phyloP scores from a whole-genome alignment of 1,140 invertebrate species.

The Drosophila dunni region DNA sequence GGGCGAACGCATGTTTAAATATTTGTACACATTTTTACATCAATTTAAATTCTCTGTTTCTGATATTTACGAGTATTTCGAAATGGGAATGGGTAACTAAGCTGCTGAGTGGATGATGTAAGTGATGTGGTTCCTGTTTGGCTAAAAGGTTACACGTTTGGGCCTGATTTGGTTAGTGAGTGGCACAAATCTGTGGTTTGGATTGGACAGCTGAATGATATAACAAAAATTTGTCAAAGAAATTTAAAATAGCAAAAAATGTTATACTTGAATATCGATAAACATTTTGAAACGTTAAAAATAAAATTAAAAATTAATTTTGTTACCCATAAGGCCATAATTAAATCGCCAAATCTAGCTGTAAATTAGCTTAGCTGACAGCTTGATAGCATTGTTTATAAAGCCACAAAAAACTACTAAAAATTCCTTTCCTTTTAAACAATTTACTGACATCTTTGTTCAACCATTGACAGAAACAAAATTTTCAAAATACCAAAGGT shows the following conservation, averaged over 20 bases:
- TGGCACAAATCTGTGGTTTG: slow-evolving; percentile 3
- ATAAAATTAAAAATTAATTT: background rate
- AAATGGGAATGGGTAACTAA: slow-evolving; percentile 43
- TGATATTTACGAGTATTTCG: slow-evolving; percentile 54
- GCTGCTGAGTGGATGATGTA: slow-evolving; percentile 26
- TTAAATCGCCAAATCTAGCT: too few relatives aligned
- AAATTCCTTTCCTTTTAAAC: background rate
- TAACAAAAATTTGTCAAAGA: too few relatives aligned
- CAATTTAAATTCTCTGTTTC: slow-evolving; percentile 80
- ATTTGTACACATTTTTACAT: slow-evolving; percentile 72
- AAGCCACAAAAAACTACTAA: background rate
- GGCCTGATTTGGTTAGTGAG: slow-evolving; percentile 1
- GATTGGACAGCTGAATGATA: background rate
- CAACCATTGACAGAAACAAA: background rate
- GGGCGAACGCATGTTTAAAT: slow-evolving; percentile 64
- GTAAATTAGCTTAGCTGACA: too few relatives aligned
- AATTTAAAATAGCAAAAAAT: too few relatives aligned
- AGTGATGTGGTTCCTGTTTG: slow-evolving; percentile 36
- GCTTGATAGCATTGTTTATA: too few relatives aligned
- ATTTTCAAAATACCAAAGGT: slow-evolving; percentile 3
- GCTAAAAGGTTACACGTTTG: slow-evolving; percentile 20
- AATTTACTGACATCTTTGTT: background rate
- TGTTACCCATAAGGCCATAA: background rate
- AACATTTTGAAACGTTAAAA: too few relatives aligned
- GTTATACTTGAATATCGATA: too few relatives aligned